Conservation (phyloP, 2,113 vertebrate genomes). For the Coturnix japonica region DNA sequence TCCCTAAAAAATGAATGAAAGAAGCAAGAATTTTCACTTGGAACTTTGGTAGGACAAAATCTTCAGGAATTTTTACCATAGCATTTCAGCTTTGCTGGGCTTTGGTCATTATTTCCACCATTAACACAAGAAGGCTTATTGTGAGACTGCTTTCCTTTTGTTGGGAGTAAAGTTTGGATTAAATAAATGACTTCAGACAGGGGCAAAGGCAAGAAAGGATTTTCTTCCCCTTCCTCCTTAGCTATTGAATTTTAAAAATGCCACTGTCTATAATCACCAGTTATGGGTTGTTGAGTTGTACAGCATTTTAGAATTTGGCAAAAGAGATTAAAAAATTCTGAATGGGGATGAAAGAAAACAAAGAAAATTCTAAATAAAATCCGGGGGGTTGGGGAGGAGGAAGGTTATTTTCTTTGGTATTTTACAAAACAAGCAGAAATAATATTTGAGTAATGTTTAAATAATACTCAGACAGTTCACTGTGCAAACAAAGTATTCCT, state of each 20-base stretch:
- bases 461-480: slow-evolving; percentile 70
- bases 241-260: slow-evolving; percentile 23
- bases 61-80: neutral
- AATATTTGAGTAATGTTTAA: slow-evolving; percentile 72
- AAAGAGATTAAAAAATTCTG: slow-evolving; percentile 36
- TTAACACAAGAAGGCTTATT: neutral
- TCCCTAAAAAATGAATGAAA: neutral
- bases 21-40: neutral
- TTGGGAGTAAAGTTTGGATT: neutral
- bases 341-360: slow-evolving; percentile 55
- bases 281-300: neutral
- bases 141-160: neutral
- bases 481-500: slow-evolving; percentile 72
- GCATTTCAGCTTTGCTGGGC: neutral
- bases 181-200: slow-evolving; percentile 12
- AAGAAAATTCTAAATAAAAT: slow-evolving; percentile 45
- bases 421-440: slow-evolving; percentile 53
- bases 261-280: slow-evolving; percentile 31
- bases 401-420: slow-evolving; percentile 25
- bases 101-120: neutral
- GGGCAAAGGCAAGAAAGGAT: neutral
- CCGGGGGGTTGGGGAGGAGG: too few relatives aligned
- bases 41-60: neutral
- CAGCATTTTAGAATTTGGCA: neutral
- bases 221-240: neutral